Percentiles rank a stretch among this genome's conserved stretches.
Conservation (phyloP, 2,113 vertebrate species). For the Progne subis region DNA sequence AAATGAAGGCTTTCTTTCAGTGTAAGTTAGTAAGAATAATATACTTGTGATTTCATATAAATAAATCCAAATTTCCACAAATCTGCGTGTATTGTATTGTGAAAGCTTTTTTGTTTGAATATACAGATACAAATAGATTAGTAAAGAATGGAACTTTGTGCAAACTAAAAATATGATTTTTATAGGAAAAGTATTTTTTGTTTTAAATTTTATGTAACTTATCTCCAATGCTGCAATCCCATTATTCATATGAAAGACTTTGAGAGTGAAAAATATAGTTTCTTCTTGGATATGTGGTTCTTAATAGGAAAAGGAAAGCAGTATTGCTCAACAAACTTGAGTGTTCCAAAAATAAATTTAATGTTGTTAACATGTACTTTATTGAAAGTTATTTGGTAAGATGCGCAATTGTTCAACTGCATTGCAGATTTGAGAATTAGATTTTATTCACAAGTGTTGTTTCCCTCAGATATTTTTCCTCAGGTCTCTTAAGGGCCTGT, state of each 20-base stretch:
- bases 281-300: neutral
- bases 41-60: conserved; percentile 74
- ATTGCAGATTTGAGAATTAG: neutral
- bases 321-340: neutral
- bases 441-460: conserved; percentile 47
- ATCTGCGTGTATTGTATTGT: conserved; percentile 31
- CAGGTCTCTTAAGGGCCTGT: conserved; percentile 22
- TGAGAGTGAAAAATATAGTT: neutral
- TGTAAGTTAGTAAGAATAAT: conserved; percentile 71
- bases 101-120: conserved; percentile 47
- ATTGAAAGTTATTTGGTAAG: neutral
- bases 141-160: conserved; percentile 47
- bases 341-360: conserved; percentile 39
- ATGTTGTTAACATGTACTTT: neutral
- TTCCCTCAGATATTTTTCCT: conserved; percentile 45
- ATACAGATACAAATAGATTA: conserved; percentile 54
- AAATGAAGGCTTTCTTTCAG: conserved; percentile 74
- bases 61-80: conserved; percentile 61
- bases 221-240: neutral
- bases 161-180: conserved; percentile 34
- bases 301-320: conserved; percentile 6
- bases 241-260: conserved; percentile 5
- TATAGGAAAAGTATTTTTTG: neutral
- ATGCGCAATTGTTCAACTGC: neutral
- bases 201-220: neutral